Evolutionary conservation across 2,113 vertebrate genomes (phyloP).

Genomic region (Microcebus murinus): DNA sequence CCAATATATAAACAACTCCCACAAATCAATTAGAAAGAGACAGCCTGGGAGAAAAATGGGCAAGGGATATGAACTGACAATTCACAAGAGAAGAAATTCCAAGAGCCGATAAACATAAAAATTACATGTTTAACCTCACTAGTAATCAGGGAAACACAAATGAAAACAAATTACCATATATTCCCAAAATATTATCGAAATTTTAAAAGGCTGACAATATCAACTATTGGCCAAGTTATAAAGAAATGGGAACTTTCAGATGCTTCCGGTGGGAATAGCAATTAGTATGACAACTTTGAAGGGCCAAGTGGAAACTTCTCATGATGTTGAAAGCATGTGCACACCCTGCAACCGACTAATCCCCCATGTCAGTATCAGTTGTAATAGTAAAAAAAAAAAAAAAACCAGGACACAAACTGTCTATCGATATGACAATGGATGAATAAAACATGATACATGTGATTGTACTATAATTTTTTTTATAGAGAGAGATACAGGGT

Average conservation of each 20-base stretch:
- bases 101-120: conserved; percentile 62
- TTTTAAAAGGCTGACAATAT: conserved; percentile 60
- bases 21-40: neutral
- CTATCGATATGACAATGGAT: neutral
- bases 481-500: too few species aligned
- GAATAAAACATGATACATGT: neutral
- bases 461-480: too few species aligned
- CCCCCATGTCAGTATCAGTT: neutral
- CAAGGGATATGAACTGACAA: neutral
- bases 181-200: conserved; percentile 64
- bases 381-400: neutral
- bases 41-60: neutral
- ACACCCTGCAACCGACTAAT: neutral
- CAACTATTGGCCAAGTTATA: conserved; percentile 51
- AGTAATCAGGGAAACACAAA: conserved; percentile 49
- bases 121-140: conserved; percentile 39
- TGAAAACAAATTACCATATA: conserved; percentile 64
- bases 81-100: conserved; percentile 14
- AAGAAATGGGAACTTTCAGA: conserved; percentile 50
- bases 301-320: neutral
- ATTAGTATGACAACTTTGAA: neutral
- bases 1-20: neutral
- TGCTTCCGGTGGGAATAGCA: neutral
- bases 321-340: neutral
- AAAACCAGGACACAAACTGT: neutral